Percentiles rank a stretch among this genome's conserved stretches.
Evolutionary conservation across 2,888 invertebrate genomes (phyloP).

Genomic region (Cremastinae sp.): DNA sequence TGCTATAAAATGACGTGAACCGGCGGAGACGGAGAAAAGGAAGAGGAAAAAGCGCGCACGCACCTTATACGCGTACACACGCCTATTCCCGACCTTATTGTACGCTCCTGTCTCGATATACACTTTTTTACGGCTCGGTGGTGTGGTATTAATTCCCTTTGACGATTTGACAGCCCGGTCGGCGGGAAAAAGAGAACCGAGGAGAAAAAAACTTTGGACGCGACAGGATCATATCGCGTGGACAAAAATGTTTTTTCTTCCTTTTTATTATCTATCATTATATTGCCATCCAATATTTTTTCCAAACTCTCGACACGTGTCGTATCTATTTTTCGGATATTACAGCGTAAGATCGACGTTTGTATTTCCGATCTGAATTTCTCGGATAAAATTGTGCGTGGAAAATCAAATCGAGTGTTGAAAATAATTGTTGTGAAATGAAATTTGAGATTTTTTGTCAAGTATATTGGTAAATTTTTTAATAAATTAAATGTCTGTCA

Average conservation of each 20-base stretch:
- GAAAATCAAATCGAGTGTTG: too few species aligned
- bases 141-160: constrained; percentile 73
- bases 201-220: constrained; percentile 4
- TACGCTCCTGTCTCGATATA: constrained; percentile 66
- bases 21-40: constrained; percentile 20
- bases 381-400: too few species aligned
- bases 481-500: not conserved
- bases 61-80: constrained; percentile 58
- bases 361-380: too few species aligned
- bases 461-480: not conserved
- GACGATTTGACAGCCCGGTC: constrained; percentile 71
- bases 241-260: constrained; percentile 11
- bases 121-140: constrained; percentile 72
- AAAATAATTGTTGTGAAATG: too few species aligned
- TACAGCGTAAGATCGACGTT: too few species aligned
- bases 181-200: constrained; percentile 3
- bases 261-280: constrained; percentile 12
- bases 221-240: not conserved
- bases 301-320: constrained; percentile 24
- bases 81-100: constrained; percentile 29
- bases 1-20: constrained; percentile 37
- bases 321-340: not conserved
- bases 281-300: constrained; percentile 4
- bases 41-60: constrained; percentile 40
- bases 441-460: not conserved